phyloP scores from a whole-genome alignment of 2,797 vertebrate genomes.

The Anableps anableps region DNA sequence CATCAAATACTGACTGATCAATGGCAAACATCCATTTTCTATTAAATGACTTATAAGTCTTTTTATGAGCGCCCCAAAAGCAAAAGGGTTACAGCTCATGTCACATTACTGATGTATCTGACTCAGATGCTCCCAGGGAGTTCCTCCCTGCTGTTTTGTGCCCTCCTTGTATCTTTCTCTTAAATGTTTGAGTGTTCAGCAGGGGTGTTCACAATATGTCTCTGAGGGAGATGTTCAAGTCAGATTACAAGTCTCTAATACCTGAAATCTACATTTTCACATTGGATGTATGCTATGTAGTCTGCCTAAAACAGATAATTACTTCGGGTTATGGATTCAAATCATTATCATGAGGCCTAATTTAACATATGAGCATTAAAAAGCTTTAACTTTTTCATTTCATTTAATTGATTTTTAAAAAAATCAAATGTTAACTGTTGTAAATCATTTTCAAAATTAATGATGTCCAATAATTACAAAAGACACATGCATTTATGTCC shows the following conservation, averaged over 20 bases:
- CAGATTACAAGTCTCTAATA: neutral
- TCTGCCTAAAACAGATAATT: neutral
- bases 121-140: neutral
- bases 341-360: neutral
- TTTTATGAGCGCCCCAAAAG: constrained; percentile 6
- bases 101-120: constrained; percentile 11
- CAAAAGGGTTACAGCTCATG: constrained; percentile 1
- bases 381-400: neutral
- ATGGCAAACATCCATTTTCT: constrained; percentile 2
- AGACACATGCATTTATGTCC: neutral
- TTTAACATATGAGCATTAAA: neutral
- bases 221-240: neutral
- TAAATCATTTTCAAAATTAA: neutral
- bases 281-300: neutral
- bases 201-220: neutral
- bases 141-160: neutral
- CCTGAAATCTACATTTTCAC: neutral
- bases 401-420: neutral
- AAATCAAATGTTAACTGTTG: neutral
- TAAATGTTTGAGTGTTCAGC: neutral
- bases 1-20: constrained; percentile 1
- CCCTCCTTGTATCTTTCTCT: neutral
- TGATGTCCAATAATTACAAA: neutral
- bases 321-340: neutral
- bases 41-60: constrained; percentile 12